Percentiles rank a stretch among this genome's conserved stretches.
Evolutionary conservation across 2,113 vertebrate genomes (phyloP).

Genomic region (Leptosomus discolor): DNA sequence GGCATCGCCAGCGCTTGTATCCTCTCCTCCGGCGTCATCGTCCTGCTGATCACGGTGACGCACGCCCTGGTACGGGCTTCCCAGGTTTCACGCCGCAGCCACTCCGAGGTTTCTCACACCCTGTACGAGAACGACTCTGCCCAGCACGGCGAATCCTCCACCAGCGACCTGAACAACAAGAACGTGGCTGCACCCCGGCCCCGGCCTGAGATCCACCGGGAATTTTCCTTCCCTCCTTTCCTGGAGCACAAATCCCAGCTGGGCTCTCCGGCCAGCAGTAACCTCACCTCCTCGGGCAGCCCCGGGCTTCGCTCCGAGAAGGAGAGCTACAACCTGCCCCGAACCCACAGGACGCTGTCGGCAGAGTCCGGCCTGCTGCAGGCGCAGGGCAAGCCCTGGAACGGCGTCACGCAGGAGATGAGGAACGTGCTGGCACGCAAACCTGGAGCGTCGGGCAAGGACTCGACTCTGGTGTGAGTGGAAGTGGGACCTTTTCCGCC

Average conservation of each 20-base stretch:
- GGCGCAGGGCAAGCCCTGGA: slow-evolving; percentile 78
- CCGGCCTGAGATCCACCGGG: slow-evolving; percentile 73
- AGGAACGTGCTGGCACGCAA: slow-evolving; percentile 76
- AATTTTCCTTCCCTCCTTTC: slow-evolving; percentile 70
- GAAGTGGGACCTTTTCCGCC: fast-evolving
- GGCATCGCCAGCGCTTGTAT: slow-evolving; percentile 81
- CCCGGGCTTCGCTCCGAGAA: slow-evolving; percentile 58
- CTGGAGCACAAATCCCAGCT: slow-evolving; percentile 51
- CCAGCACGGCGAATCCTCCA: neutral
- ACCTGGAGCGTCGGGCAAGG: slow-evolving; percentile 73
- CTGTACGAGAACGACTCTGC: slow-evolving; percentile 78
- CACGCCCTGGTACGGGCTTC: slow-evolving; percentile 78
- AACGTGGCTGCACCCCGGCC: slow-evolving; percentile 21
- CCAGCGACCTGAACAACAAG: slow-evolving; percentile 68
- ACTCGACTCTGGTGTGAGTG: slow-evolving; percentile 88
- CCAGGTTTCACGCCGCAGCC: slow-evolving; percentile 5
- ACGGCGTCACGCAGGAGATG: slow-evolving; percentile 82
- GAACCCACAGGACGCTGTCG: slow-evolving; percentile 74
- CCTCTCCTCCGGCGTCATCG: slow-evolving; percentile 79
- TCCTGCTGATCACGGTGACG: slow-evolving; percentile 75
- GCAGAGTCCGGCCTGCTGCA: slow-evolving; percentile 74
- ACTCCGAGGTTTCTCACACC: slow-evolving; percentile 51
- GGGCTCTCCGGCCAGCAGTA: slow-evolving; percentile 37
- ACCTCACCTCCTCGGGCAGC: slow-evolving; percentile 26
- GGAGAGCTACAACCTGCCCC: slow-evolving; percentile 35